Conservation (phyloP, 2,113 vertebrate species). For the Leucopternis melanops region DNA sequence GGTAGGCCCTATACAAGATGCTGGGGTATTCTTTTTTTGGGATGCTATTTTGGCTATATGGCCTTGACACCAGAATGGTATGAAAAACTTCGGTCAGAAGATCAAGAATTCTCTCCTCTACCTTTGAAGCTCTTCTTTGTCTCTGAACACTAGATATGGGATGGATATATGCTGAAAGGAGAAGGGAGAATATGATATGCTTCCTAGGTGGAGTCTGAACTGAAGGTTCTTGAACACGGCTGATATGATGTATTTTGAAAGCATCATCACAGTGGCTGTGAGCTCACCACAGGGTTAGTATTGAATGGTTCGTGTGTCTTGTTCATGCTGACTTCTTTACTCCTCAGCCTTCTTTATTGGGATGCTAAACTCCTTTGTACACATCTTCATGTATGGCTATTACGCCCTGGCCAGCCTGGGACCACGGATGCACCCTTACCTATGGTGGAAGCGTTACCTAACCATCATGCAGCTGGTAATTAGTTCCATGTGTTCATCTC, state of each 20-base stretch:
- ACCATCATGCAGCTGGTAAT: conserved; percentile 79
- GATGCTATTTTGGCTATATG: background rate
- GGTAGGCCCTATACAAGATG: background rate
- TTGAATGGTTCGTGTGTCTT: background rate
- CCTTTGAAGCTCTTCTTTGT: background rate
- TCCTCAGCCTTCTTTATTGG: conserved; percentile 72
- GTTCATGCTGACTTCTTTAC: background rate
- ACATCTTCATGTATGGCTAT: conserved; percentile 75
- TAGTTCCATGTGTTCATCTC: background rate
- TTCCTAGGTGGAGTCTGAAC: background rate
- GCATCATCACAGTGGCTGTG: background rate
- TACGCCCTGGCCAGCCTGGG: conserved; percentile 71
- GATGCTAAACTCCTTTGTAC: conserved; percentile 76
- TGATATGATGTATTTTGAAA: background rate
- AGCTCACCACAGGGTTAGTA: background rate
- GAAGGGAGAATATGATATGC: background rate
- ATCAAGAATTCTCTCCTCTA: background rate
- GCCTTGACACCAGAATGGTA: background rate
- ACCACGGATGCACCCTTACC: conserved; percentile 63
- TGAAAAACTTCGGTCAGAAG: background rate
- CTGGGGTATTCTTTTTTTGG: background rate
- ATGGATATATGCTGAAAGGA: background rate
- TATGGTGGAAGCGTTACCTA: conserved; percentile 80
- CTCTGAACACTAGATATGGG: background rate
- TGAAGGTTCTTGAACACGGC: background rate